Evolutionary conservation across 2,888 invertebrate genomes (phyloP), one percentile per base, ranked within the genome.

Genomic region (Calephelis perditalis): DNA sequence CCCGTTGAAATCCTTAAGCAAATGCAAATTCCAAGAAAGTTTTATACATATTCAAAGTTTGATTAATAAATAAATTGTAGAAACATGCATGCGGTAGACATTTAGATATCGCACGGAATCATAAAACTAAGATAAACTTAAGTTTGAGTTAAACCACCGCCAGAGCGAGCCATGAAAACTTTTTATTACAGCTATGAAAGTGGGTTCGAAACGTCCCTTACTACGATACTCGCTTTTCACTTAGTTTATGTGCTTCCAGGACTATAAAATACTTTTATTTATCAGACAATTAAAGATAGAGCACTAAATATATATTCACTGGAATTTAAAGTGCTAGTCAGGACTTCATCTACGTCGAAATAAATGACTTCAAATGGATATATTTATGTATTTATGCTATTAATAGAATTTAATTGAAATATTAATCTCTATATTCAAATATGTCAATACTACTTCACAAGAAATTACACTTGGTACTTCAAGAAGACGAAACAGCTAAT

Each of bases 131-230:
- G 78, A 79, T 82, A 82, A 81, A 82, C 76, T 81, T 75, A 76
- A 82, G 73, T 76, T 78, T 71, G 73, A 75, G 71, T 75, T 74
- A 73, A 74, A 73, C 75, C 76, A 70, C 71, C 68, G 45, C 44
- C 69, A 63, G 63, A 68, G 70, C 79, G 77, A 73, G 71, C 78
- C 81, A 83, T 84, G 84, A 83, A 84, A 84, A 84, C 72, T 84
- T 86, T 87, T 86, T 83, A 86, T 76, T 76, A 73, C 77, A 56
- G 74, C 79, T 70, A 81, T 82, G 81, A 82, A 84, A 83, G 72
- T 75, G 73, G 73, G 73, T 73, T 70, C 68, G 70, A 71, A 67
- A 66, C 57, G 52, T 58, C 74, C 75, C 71, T 71, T 80, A 82
- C 80, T 66, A 73, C 56, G 58, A 49, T 10, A 52, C 40, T 54